Evolutionary conservation across 2,888 invertebrate species (phyloP).

Genomic region (Sesia bembeciformis): DNA sequence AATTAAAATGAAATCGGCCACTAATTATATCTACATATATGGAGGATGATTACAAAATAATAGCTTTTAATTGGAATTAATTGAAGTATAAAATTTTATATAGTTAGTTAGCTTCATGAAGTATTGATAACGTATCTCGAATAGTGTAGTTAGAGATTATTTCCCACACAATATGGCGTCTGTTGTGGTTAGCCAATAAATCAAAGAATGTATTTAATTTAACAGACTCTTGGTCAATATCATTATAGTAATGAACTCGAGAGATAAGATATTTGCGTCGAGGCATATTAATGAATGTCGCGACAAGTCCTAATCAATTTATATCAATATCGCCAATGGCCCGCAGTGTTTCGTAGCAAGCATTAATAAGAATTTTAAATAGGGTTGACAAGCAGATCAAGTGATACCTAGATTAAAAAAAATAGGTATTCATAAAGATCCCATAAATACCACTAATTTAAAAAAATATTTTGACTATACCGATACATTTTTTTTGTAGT

Average conservation of each 20-base stretch:
- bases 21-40: too few species aligned
- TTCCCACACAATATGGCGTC: conserved; percentile 7
- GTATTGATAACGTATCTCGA: too few species aligned
- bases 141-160: background rate
- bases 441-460: too few species aligned
- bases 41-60: too few species aligned
- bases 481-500: too few species aligned
- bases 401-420: too few species aligned
- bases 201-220: conserved; percentile 1
- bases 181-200: conserved; percentile 8
- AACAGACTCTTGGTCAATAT: conserved; percentile 29
- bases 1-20: too few species aligned
- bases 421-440: too few species aligned
- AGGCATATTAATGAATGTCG: conserved; percentile 58
- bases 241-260: conserved; percentile 50
- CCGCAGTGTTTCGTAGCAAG: conserved; percentile 55
- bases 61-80: too few species aligned
- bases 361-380: conserved; percentile 62
- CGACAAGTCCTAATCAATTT: conserved; percentile 68
- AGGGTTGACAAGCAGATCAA: conserved; percentile 35
- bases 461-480: too few species aligned
- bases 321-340: conserved; percentile 71
- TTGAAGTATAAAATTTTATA: too few species aligned
- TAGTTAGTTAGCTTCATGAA: too few species aligned
- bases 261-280: conserved; percentile 59